A percentile compares a stretch with the other conserved stretches of the same genome.
These are phyloP conservation scores for Tenthredo mesomela DNA, from an alignment of 2,888 invertebrate species.

Conservation along the genomic window DNA sequence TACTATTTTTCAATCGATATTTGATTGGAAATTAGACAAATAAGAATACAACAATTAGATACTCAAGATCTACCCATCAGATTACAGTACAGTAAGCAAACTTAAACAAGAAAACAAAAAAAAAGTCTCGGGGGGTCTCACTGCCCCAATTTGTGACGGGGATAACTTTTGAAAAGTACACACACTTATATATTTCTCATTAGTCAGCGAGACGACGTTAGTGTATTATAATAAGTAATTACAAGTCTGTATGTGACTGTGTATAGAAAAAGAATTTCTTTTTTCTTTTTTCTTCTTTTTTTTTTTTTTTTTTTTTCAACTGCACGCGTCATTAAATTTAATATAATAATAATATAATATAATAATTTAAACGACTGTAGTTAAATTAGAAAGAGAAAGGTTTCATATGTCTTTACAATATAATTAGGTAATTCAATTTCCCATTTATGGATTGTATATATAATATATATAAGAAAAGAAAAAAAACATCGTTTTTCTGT, in stretches of 20 bases:
- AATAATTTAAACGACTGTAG: constrained; percentile 17
- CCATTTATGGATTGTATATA: not conserved
- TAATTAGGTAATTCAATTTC: constrained; percentile 32
- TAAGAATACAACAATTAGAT: not conserved
- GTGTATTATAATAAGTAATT: not conserved
- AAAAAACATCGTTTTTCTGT: constrained; percentile 33
- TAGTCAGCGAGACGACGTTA: constrained; percentile 66
- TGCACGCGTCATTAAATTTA: constrained; percentile 1
- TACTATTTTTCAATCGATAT: not conserved
- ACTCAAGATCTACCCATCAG: not conserved
- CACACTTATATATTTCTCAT: constrained; percentile 72
- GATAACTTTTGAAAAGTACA: constrained; percentile 62
- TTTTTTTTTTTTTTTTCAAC: not conserved
- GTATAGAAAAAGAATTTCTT: not conserved
- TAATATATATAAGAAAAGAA: not conserved
- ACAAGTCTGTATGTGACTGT: constrained; percentile 30
- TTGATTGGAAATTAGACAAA: not conserved
- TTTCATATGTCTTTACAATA: constrained; percentile 49
- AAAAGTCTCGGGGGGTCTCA: constrained; percentile 12
- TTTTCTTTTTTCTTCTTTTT: not conserved
- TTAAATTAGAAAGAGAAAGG: not conserved
- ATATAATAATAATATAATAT: constrained; percentile 7
- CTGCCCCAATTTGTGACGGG: constrained; percentile 29
- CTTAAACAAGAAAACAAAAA: not conserved
- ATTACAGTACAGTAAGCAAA: not conserved